phyloP scores from a whole-genome alignment of 2,113 vertebrate genomes.

The Chaetops frenatus region DNA sequence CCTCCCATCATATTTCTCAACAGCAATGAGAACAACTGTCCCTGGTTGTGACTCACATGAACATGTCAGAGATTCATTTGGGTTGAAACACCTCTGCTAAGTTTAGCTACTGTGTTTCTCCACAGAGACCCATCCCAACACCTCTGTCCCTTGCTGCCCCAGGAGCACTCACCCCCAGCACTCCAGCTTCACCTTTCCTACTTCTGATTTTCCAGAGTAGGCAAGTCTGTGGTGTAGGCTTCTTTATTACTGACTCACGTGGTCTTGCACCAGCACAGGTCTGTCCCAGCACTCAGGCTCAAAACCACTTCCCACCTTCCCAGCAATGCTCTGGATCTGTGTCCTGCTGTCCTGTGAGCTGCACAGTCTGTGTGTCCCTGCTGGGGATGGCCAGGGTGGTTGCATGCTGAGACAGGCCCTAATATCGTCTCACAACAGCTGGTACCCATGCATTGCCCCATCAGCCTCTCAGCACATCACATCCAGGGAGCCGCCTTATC shows the following conservation, averaged over 20 bases:
- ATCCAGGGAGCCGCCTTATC: neutral
- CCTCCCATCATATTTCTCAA: neutral
- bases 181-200: neutral
- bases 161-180: fast-evolving
- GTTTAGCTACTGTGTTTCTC: neutral
- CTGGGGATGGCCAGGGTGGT: neutral
- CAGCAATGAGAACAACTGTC: neutral
- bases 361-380: fast-evolving
- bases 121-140: neutral
- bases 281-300: neutral
- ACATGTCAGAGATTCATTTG: fast-evolving
- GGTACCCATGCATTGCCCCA: neutral
- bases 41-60: neutral
- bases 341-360: neutral
- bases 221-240: neutral
- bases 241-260: fast-evolving
- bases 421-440: neutral
- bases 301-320: neutral
- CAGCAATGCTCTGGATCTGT: neutral
- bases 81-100: neutral
- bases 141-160: fast-evolving
- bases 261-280: fast-evolving
- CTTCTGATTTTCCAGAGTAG: neutral
- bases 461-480: neutral
- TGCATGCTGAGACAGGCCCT: neutral